Evolutionary conservation across 1,140 invertebrate species (phyloP).

Genomic region (Penaeus vannamei): DNA sequence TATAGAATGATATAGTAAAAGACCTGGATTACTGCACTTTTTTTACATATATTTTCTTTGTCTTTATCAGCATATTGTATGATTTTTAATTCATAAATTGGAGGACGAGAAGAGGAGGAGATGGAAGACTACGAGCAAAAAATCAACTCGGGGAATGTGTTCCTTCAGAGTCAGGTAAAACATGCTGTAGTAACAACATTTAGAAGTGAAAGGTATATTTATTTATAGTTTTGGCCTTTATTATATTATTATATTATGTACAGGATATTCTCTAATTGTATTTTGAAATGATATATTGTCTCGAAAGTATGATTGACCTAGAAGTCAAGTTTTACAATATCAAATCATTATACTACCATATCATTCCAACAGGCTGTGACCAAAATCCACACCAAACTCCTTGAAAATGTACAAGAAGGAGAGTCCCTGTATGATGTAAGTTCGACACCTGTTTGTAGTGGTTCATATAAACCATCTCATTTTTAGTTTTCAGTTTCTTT

Average conservation of each 20-base stretch:
- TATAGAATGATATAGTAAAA: too few relatives aligned
- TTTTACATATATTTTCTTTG: too few relatives aligned
- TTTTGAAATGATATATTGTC: neutral
- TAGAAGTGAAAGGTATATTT: neutral
- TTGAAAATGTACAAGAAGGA: conserved; percentile 33
- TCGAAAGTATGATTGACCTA: neutral
- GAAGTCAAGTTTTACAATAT: neutral
- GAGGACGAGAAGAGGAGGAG: neutral
- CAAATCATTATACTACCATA: too few relatives aligned
- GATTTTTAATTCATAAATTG: too few relatives aligned
- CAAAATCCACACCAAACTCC: conserved; percentile 30
- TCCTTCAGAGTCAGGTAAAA: conserved; percentile 58
- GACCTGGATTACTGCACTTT: too few relatives aligned
- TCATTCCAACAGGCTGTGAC: conserved; percentile 50
- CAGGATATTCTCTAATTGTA: too few relatives aligned
- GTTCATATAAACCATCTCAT: neutral
- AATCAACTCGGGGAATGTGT: conserved; percentile 62
- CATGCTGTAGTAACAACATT: neutral
- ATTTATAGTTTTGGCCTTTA: neutral
- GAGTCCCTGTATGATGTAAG: conserved; percentile 53
- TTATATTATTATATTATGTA: too few relatives aligned
- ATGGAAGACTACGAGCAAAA: conserved; percentile 64
- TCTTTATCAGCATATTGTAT: too few relatives aligned
- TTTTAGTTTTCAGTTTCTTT: neutral
- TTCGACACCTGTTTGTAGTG: too few relatives aligned